Evolutionary conservation across 2,888 invertebrate genomes (phyloP).

Genomic region (Venusia cambrica): DNA sequence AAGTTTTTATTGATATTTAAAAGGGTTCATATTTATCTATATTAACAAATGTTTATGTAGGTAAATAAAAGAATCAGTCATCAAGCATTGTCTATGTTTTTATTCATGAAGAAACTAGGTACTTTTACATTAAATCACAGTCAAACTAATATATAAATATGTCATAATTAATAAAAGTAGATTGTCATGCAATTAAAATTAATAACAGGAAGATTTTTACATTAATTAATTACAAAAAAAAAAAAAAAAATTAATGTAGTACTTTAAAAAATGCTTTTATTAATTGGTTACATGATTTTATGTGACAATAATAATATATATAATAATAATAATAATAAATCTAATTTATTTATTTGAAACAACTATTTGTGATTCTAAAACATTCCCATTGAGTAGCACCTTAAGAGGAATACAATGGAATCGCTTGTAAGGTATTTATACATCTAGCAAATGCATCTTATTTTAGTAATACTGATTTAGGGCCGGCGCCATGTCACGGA

Average conservation of each 20-base stretch:
- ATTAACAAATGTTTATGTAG: neutral
- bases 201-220: conserved; percentile 3
- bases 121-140: conserved; percentile 38
- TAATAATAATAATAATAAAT: no score
- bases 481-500: neutral
- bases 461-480: conserved; percentile 8
- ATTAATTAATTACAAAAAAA: neutral
- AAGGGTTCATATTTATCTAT: no score
- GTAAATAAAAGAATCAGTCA: conserved; percentile 19
- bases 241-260: neutral
- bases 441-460: no score
- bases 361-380: no score
- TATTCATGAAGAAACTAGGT: conserved; percentile 28
- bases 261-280: no score
- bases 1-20: no score
- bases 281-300: no score
- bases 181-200: conserved; percentile 4
- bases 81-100: conserved; percentile 31
- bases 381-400: no score
- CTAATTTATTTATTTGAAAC: no score
- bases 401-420: no score
- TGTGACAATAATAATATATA: no score
- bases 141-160: conserved; percentile 23
- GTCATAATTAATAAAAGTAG: conserved; percentile 6
- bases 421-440: no score